Base-by-base conservation (phyloP, 2,888 invertebrate genomes). In the Caenorhabditis becei region DNA sequence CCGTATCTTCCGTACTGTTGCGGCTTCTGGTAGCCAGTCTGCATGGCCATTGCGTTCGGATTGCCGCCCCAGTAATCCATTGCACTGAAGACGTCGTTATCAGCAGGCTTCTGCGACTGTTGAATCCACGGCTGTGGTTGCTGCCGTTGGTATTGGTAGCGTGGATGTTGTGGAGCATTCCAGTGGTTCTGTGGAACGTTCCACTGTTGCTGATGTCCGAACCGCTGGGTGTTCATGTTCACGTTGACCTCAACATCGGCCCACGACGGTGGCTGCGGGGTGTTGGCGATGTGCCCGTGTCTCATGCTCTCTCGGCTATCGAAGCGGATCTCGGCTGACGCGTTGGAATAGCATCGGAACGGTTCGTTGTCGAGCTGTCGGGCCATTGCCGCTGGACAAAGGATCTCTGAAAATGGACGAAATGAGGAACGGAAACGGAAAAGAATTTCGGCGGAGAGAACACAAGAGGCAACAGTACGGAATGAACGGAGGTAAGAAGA, bases 201-300 rank as follows among this genome's bases (percentile, higher is more conserved):
- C 32, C 5, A 32, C 5, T 32, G 4, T 10, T 32, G 32, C 4
- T 32, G n/a, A n/a, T 18, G 49, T 35, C 16, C 16, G 37, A 32
- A 11, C 18, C 16, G 18, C n/a, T 18, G 24, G 16, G 26, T n/a
- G n/a, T n/a, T n/a, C n/a, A n/a, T n/a, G n/a, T n/a, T n/a, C n/a
- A n/a, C n/a, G n/a, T n/a, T n/a, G n/a, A 10, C n/a, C 1, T 8
- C 62, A 26, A 72, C 35, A 26, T 72, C 63, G 20, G 63, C 72
- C 72, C 72, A 72, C 37, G 72, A 72, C 24, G 63, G 63, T 26
- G 72, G 72, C 18, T 54, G 54, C n/a, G 26, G 54, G n/a, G 28
- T 11, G 54, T 8, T 23, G 24, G 11, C 11, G 24, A 51, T n/a
- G n/a, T n/a, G n/a, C n/a, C n/a, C n/a, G n/a, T n/a, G n/a, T n/a